These are phyloP conservation scores for Neoarius graeffei DNA, from an alignment of 2,113 vertebrate species.

Conservation along the genomic window DNA sequence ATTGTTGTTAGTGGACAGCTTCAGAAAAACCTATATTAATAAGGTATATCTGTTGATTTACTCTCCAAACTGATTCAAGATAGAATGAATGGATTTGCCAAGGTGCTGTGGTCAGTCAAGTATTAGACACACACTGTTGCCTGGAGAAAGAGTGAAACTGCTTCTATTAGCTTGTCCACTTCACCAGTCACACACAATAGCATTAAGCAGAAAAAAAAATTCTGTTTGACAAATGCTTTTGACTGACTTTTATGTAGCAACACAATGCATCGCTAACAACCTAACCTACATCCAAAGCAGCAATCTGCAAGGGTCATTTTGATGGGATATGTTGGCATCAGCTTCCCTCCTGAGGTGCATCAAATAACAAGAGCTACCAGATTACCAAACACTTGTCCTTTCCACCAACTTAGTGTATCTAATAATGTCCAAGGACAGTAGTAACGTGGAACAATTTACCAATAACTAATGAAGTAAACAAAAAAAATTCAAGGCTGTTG, in stretches of 20 bases:
- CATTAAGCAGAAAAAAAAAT: neutral
- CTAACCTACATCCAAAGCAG: neutral
- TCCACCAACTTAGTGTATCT: too few species aligned
- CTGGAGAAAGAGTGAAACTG: slow-evolving; percentile 1
- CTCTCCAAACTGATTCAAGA: neutral
- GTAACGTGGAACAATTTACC: too few species aligned
- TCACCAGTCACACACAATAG: neutral
- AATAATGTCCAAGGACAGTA: too few species aligned
- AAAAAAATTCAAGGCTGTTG: too few species aligned
- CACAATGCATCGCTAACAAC: neutral
- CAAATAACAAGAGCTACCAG: too few species aligned
- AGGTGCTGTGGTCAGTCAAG: slow-evolving; percentile 11
- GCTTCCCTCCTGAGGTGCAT: too few species aligned
- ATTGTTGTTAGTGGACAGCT: neutral
- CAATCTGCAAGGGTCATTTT: neutral
- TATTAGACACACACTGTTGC: neutral
- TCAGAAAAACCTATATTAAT: neutral
- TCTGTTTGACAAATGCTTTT: neutral
- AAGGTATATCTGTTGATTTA: slow-evolving; percentile 1
- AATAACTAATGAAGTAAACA: too few species aligned
- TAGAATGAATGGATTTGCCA: slow-evolving; percentile 19
- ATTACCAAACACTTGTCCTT: too few species aligned
- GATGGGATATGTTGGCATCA: too few species aligned
- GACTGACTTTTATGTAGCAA: neutral
- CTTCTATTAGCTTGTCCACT: neutral